Evolutionary conservation across 2,113 vertebrate genomes (phyloP).

Genomic region (Oreotragus oreotragus): DNA sequence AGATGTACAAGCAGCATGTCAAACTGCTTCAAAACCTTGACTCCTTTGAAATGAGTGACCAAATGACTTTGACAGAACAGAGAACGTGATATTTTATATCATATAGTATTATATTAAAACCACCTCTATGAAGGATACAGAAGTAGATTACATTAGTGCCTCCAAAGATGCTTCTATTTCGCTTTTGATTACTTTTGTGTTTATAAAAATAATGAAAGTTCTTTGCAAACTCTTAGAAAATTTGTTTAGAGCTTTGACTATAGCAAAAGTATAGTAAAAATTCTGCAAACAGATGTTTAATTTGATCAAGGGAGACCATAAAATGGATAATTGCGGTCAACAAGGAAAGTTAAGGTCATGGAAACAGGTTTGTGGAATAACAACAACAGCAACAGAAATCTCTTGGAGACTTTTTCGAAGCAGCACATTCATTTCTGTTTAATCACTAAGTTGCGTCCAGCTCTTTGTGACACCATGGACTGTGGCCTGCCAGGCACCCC

Average conservation of each 20-base stretch:
- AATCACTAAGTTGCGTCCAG: background rate
- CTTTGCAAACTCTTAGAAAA: constrained; percentile 56
- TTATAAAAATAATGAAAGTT: constrained; percentile 67
- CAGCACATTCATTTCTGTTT: background rate
- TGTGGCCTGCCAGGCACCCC: background rate
- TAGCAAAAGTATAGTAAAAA: constrained; percentile 39
- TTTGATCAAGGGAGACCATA: constrained; percentile 50
- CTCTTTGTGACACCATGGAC: background rate
- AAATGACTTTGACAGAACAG: constrained; percentile 72
- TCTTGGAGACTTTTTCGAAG: constrained; percentile 6
- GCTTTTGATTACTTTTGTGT: constrained; percentile 68
- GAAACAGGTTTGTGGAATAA: constrained; percentile 37
- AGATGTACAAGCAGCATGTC: constrained; percentile 68
- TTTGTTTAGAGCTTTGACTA: constrained; percentile 68
- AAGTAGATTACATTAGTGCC: constrained; percentile 66
- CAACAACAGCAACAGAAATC: background rate
- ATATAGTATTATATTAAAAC: constrained; percentile 58
- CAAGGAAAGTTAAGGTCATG: constrained; percentile 52
- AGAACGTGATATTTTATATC: constrained; percentile 63
- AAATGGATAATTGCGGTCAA: constrained; percentile 54
- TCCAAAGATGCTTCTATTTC: constrained; percentile 65
- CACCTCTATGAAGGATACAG: constrained; percentile 59
- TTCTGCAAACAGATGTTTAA: constrained; percentile 62
- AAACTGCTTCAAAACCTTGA: constrained; percentile 52
- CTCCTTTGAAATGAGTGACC: constrained; percentile 65